phyloP scores from a whole-genome alignment of 2,888 invertebrate species.

The Siphlonurus alternatus region DNA sequence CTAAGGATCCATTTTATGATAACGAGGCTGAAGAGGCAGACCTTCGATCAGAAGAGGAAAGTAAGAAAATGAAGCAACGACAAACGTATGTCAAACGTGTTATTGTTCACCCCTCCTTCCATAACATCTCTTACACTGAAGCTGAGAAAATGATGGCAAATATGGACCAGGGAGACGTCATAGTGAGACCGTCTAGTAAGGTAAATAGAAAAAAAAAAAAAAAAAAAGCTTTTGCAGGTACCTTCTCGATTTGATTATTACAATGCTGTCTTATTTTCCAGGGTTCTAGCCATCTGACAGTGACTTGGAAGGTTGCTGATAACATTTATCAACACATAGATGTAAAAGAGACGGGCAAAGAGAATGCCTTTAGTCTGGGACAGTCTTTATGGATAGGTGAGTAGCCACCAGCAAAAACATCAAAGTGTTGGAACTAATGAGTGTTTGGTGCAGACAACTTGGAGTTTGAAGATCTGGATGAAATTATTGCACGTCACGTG shows the following conservation, averaged over 20 bases:
- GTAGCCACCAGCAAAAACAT: neutral
- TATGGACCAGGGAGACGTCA: constrained; percentile 94
- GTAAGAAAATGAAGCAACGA: constrained; percentile 63
- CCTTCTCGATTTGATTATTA: neutral
- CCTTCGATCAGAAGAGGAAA: constrained; percentile 55
- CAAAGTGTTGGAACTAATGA: neutral
- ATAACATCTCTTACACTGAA: constrained; percentile 86
- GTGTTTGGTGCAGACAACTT: constrained; percentile 33
- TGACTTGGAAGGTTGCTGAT: constrained; percentile 96
- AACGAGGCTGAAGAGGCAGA: constrained; percentile 69
- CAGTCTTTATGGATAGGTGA: constrained; percentile 65
- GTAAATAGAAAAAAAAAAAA: constrained; percentile 29
- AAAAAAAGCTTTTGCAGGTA: too few relatives aligned
- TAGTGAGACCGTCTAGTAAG: constrained; percentile 93
- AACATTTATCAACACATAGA: constrained; percentile 94
- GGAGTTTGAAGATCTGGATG: constrained; percentile 97
- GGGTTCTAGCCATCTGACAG: constrained; percentile 88
- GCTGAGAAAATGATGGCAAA: constrained; percentile 79
- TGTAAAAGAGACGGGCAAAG: constrained; percentile 87
- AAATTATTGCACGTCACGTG: constrained; percentile 92
- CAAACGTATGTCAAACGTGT: constrained; percentile 88
- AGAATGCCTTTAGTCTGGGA: constrained; percentile 89
- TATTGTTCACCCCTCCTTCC: constrained; percentile 93
- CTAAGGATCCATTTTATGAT: constrained; percentile 83
- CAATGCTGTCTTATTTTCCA: constrained; percentile 18